Conservation (phyloP, 2,888 invertebrate species). For the Nemotelus nigrinus region DNA sequence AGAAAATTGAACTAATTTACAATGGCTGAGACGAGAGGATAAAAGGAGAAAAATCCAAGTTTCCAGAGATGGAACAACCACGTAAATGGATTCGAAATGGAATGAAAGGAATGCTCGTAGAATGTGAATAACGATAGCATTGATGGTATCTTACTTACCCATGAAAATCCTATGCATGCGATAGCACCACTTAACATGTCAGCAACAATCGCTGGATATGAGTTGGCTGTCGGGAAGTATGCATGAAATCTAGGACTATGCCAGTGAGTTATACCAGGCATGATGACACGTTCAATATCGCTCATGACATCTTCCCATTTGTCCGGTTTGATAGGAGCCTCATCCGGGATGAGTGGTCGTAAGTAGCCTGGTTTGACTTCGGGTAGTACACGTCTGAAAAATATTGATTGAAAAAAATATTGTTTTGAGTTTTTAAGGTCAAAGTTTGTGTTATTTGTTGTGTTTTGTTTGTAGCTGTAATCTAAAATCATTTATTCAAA, state of each 20-base stretch:
- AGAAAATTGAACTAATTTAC: conserved; percentile 18
- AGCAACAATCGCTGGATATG: conserved; percentile 92
- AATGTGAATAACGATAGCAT: background rate
- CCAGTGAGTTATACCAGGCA: conserved; percentile 99
- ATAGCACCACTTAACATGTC: conserved; percentile 96
- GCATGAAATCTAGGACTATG: conserved; percentile 96
- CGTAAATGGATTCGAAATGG: background rate
- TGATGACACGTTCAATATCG: conserved; percentile 93
- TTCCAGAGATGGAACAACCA: background rate
- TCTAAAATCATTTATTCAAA: too few species aligned
- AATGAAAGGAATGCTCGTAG: background rate
- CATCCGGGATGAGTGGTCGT: conserved; percentile 83
- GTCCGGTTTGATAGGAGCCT: conserved; percentile 86
- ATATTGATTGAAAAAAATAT: conserved; percentile 28
- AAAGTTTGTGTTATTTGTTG: background rate
- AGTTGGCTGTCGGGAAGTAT: conserved; percentile 93
- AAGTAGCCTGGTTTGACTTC: conserved; percentile 94
- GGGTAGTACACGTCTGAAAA: conserved; percentile 82
- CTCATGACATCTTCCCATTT: conserved; percentile 91
- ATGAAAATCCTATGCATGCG: conserved; percentile 95
- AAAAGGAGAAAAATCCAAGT: background rate
- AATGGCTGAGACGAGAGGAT: background rate
- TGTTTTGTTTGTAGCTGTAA: too few species aligned
- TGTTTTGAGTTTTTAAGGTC: conserved; percentile 13
- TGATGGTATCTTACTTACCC: conserved; percentile 73